A percentile compares a stretch with the other conserved stretches of the same genome.
These are phyloP conservation scores for Lepidochrysops patricia DNA, from an alignment of 2,888 invertebrate genomes.

Conservation along the genomic window DNA sequence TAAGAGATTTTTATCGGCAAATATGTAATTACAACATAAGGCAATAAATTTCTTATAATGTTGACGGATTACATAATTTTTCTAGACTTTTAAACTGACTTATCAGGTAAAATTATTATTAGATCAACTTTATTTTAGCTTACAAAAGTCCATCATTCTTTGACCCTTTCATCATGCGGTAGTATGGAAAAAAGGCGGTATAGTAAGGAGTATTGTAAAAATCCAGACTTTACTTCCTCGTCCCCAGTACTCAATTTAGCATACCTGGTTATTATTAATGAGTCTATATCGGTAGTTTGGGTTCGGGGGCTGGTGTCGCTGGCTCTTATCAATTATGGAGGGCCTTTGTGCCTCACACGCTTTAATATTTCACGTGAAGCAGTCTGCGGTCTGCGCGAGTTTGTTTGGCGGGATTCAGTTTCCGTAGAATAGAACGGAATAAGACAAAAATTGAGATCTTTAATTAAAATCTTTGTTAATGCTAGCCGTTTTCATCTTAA, in stretches of 20 bases:
- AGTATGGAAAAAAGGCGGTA: too few relatives aligned
- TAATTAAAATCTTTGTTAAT: neutral
- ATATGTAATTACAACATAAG: too few relatives aligned
- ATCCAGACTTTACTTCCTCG: too few relatives aligned
- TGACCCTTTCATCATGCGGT: too few relatives aligned
- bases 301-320: slow-evolving; percentile 31
- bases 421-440: neutral
- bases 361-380: slow-evolving; percentile 68
- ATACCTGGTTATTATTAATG: neutral
- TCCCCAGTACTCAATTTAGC: neutral
- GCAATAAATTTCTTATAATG: too few relatives aligned
- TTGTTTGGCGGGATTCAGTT: slow-evolving; percentile 32
- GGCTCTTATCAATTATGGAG: slow-evolving; percentile 62
- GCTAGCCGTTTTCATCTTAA: neutral
- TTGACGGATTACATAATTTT: too few relatives aligned
- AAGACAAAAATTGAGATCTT: neutral
- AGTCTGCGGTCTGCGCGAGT: slow-evolving; percentile 56
- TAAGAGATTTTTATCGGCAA: too few relatives aligned
- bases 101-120: too few relatives aligned
- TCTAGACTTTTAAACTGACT: too few relatives aligned
- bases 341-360: slow-evolving; percentile 34
- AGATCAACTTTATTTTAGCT: too few relatives aligned
- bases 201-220: too few relatives aligned
- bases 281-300: neutral
- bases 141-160: too few relatives aligned